Percentiles rank a stretch among this genome's conserved stretches.
Evolutionary conservation across 2,888 invertebrate genomes (phyloP).

Genomic region (Pseudococcus jackbeardsleyi): DNA sequence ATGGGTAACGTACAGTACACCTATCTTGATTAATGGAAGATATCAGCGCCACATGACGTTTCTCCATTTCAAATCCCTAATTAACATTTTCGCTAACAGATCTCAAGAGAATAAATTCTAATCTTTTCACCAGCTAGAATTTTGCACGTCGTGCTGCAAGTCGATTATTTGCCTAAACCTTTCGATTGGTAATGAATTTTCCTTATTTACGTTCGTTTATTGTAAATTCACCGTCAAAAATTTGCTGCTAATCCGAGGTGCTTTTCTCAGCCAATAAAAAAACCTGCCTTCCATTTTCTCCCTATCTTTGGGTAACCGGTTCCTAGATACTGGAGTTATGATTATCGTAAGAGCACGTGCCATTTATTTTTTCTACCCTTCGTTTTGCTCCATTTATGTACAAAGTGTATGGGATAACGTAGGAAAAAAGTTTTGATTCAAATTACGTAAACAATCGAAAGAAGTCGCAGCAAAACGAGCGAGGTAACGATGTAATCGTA

Average conservation of each 20-base stretch:
- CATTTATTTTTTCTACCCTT: neutral
- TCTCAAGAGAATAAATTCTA: constrained; percentile 50
- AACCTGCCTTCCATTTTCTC: too few species aligned
- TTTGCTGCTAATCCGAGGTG: neutral
- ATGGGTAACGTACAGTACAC: constrained; percentile 28
- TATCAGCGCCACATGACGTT: constrained; percentile 48
- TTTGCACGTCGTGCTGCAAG: constrained; percentile 15
- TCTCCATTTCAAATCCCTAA: constrained; percentile 46
- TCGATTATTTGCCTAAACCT: constrained; percentile 40
- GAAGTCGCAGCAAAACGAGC: constrained; percentile 19
- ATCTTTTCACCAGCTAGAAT: constrained; percentile 14
- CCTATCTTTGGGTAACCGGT: neutral
- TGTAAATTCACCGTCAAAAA: neutral
- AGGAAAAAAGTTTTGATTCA: neutral
- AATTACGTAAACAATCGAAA: constrained; percentile 1
- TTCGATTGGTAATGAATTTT: constrained; percentile 33
- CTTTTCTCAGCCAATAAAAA: too few species aligned
- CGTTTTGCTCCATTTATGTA: too few species aligned
- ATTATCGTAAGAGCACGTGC: neutral
- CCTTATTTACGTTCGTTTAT: neutral
- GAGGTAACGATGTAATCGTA: neutral
- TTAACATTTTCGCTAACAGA: constrained; percentile 50
- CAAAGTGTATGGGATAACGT: too few species aligned
- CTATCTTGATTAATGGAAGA: constrained; percentile 48
- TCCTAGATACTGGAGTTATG: neutral